Conservation (phyloP, 1,140 invertebrate genomes). For the Drosophila pectinifera region DNA sequence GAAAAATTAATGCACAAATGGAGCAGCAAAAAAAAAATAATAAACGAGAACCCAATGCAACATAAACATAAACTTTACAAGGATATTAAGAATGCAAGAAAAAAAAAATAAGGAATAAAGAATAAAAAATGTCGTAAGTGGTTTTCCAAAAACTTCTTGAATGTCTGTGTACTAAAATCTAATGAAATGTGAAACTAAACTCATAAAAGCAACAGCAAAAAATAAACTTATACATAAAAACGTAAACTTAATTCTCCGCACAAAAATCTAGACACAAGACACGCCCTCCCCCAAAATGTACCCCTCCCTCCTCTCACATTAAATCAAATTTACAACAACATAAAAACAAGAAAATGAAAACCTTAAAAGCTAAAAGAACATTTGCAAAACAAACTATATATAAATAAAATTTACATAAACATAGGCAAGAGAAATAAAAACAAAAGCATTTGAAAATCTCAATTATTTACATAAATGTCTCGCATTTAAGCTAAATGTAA, state of each 20-base stretch:
- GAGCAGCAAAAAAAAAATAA: slow-evolving; percentile 19
- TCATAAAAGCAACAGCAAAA: slow-evolving; percentile 40
- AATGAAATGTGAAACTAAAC: slow-evolving; percentile 68
- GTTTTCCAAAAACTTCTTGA: slow-evolving; percentile 80
- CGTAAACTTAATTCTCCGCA: slow-evolving; percentile 61
- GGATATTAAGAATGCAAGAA: slow-evolving; percentile 49
- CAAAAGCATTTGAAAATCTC: slow-evolving; percentile 59
- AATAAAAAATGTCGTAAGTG: slow-evolving; percentile 53
- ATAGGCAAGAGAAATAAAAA: slow-evolving; percentile 58
- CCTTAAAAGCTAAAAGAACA: slow-evolving; percentile 51
- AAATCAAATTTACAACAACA: slow-evolving; percentile 77
- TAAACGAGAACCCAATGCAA: slow-evolving; percentile 62
- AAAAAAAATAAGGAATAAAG: slow-evolving; percentile 14
- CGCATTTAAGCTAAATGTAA: slow-evolving; percentile 80
- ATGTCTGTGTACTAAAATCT: slow-evolving; percentile 73
- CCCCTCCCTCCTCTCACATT: slow-evolving; percentile 49
- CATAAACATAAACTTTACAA: slow-evolving; percentile 54
- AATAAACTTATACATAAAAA: slow-evolving; percentile 27
- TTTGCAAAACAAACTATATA: slow-evolving; percentile 56
- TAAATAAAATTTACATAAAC: slow-evolving; percentile 78
- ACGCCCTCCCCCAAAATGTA: slow-evolving; percentile 39
- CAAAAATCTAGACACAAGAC: slow-evolving; percentile 58
- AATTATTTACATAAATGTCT: slow-evolving; percentile 84
- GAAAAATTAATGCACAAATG: slow-evolving; percentile 34
- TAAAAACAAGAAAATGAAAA: slow-evolving; percentile 39